These are phyloP conservation scores for Catocala sponsa DNA, from an alignment of 2,888 invertebrate genomes.

Conservation along the genomic window DNA sequence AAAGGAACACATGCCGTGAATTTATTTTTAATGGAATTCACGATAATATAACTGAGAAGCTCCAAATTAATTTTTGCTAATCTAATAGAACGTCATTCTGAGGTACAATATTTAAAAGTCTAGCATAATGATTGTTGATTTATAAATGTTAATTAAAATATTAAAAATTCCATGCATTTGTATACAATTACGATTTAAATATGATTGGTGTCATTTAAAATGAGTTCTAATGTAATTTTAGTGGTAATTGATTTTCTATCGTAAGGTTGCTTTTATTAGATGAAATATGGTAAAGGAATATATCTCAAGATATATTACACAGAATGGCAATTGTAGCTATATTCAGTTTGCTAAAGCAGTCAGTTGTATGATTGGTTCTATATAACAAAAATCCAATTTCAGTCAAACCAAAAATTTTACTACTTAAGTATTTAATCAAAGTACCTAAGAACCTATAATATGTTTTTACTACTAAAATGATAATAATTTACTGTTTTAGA, in stretches of 20 bases:
- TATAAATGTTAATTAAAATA: neutral
- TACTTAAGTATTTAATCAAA: too few species aligned
- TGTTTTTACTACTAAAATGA: too few species aligned
- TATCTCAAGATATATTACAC: slow-evolving; percentile 1
- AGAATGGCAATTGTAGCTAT: slow-evolving; percentile 27
- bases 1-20: slow-evolving; percentile 41
- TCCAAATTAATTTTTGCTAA: slow-evolving; percentile 18
- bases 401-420: too few species aligned
- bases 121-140: neutral
- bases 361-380: slow-evolving; percentile 19
- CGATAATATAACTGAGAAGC: slow-evolving; percentile 26
- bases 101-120: neutral
- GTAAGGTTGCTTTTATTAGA: neutral
- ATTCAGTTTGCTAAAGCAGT: neutral
- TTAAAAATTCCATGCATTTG: slow-evolving; percentile 24
- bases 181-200: neutral
- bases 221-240: slow-evolving; percentile 2
- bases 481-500: too few species aligned
- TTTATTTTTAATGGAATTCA: slow-evolving; percentile 16
- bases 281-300: neutral
- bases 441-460: too few species aligned
- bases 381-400: slow-evolving; percentile 35
- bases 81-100: slow-evolving; percentile 24
- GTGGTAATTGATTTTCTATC: neutral
- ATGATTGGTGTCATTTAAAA: neutral